Evolutionary conservation across 1,140 invertebrate genomes (phyloP), one percentile per base, ranked within the genome.

Genomic region (Trypoxylus dichotomus): DNA sequence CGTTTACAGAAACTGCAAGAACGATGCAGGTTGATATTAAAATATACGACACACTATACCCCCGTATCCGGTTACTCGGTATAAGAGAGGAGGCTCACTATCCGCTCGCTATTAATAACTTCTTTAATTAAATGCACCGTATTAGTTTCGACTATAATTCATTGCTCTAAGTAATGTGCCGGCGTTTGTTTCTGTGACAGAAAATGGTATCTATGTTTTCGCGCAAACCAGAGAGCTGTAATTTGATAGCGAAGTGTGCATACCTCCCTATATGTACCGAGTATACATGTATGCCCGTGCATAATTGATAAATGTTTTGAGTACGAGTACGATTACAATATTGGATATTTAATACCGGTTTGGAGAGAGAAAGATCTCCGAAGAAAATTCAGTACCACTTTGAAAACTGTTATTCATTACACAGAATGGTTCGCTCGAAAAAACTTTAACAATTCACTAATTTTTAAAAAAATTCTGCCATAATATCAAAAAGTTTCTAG

Each of bases 1-100:
- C 75, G 47, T 24, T 76, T 76, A 76, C 75, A 63, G 75, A 76
- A 76, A 76, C 75, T 76, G 75, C 75, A 76, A 76, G 29, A 54
- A 7, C 75, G 47, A 54, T 76, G 75, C 43, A 76, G 75, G 43
- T 63, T 76, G 75, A 76, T 76, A 43, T 27, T 76, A 76, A 75
- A 76, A 76, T 76, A 76, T 76, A 76, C 47, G 75, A 76, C 32
- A 76, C 54, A 76, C 25, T 43, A 76, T 76, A 54, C 75, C 27
- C 24, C 29, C 42, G 24, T 58, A 76, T 76, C 47, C 24, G 21
- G 47, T 76, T 76, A 29, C 75, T 60, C 24, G 63, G 63, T 32
- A 71, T 71, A 71, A 71, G 63, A 71, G 63, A 54, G 19, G 47
- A 71, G 63, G 63, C 63, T 71, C 63, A 71, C 63, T 71, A 71